These are phyloP conservation scores for Trididemnum miniatum DNA, from an alignment of 23 tunicate species.

Conservation along the genomic window DNA sequence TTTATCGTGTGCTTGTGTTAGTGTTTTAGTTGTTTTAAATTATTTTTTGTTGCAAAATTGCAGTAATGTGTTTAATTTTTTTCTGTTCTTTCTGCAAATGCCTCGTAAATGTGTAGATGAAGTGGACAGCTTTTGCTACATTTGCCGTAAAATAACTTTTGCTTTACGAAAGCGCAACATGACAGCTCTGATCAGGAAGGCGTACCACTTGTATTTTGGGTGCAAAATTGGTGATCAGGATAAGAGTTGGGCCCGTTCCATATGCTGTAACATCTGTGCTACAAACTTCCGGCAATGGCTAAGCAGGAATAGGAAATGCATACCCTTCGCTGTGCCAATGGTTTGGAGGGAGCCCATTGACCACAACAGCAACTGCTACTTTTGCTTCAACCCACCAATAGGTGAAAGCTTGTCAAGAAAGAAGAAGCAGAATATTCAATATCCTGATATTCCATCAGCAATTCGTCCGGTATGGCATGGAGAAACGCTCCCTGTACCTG, in stretches of 20 bases:
- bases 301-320: constrained; percentile 18
- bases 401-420: constrained; percentile 13
- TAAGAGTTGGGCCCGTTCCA: constrained; percentile 43
- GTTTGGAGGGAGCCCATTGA: constrained; percentile 33
- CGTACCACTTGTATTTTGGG: constrained; percentile 43
- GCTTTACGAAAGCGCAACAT: constrained; percentile 29
- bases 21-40: constrained; percentile 13
- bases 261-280: constrained; percentile 36
- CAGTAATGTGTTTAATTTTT: constrained; percentile 16
- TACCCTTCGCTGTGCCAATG: constrained; percentile 45
- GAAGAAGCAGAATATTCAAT: constrained; percentile 2
- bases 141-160: constrained; percentile 37
- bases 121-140: constrained; percentile 22
- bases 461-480: constrained; percentile 33
- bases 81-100: constrained; percentile 38
- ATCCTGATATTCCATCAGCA: constrained; percentile 21
- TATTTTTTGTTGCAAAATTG: not conserved
- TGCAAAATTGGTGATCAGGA: constrained; percentile 37
- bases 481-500: constrained; percentile 14
- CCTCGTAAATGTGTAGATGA: constrained; percentile 32
- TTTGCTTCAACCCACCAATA: constrained; percentile 18
- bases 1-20: constrained; percentile 4
- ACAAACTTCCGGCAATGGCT: constrained; percentile 38
- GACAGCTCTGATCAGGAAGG: constrained; percentile 26
- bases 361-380: constrained; percentile 24